Percentiles rank a stretch among this genome's conserved stretches.
These are phyloP conservation scores for Chitala chitala DNA, from an alignment of 2,113 vertebrate genomes.

Conservation along the genomic window DNA sequence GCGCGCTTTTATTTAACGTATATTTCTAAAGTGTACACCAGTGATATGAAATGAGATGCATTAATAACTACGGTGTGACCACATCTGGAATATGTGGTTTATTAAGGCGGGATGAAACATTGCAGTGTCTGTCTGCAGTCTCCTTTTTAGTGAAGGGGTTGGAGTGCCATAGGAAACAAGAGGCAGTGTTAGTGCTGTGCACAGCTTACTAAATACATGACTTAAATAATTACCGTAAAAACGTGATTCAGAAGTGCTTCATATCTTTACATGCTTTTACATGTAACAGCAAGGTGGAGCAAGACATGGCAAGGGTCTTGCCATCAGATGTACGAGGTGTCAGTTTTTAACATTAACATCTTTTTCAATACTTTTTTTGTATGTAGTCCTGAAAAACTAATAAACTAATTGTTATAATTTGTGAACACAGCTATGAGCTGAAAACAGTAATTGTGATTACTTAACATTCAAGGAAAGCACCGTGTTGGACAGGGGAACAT, in stretches of 20 bases:
- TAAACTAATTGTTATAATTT: not conserved
- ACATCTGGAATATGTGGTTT: not conserved
- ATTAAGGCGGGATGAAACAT: too few species aligned
- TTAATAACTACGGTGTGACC: not conserved
- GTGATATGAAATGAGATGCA: not conserved
- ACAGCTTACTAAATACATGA: not conserved
- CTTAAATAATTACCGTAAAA: not conserved
- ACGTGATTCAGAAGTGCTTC: not conserved
- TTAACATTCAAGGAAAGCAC: not conserved
- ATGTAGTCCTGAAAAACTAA: not conserved
- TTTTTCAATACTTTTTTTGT: not conserved
- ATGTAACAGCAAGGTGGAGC: not conserved
- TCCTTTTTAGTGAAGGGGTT: too few species aligned
- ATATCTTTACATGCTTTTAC: not conserved
- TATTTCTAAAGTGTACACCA: conserved; percentile 9
- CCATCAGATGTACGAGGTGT: not conserved
- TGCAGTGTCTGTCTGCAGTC: too few species aligned
- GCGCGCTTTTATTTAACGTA: conserved; percentile 11
- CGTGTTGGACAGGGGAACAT: not conserved
- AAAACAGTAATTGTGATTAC: not conserved
- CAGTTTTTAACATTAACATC: conserved; percentile 10
- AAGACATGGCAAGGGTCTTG: not conserved
- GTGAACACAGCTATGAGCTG: conserved; percentile 2
- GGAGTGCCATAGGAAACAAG: not conserved
- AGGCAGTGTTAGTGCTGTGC: not conserved